Conservation (phyloP, 2,797 vertebrate genomes). For the Lepilemur ruficaudatus region DNA sequence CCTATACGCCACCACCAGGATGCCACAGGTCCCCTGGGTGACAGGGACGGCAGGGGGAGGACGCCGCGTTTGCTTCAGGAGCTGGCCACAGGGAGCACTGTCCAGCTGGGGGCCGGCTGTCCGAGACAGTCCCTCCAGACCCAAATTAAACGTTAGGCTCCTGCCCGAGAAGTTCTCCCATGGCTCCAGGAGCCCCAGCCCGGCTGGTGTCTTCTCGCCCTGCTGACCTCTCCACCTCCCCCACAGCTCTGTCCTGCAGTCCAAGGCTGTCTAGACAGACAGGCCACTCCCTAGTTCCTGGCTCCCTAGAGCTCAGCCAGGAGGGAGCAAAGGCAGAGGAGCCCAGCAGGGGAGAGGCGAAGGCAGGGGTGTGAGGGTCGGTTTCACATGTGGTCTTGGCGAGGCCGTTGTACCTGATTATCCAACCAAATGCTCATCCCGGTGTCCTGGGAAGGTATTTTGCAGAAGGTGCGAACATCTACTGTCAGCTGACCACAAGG, state of each 20-base stretch:
- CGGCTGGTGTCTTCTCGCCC: background rate
- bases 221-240: background rate
- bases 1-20: background rate
- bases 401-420: background rate
- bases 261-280: background rate
- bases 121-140: background rate
- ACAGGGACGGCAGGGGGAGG: too few species aligned
- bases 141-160: too few species aligned
- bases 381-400: background rate
- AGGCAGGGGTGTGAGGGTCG: background rate
- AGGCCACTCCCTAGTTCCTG: background rate
- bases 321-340: background rate
- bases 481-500: background rate
- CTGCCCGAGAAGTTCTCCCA: background rate
- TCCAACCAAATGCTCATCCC: background rate
- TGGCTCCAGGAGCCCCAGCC: background rate
- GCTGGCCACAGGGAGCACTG: background rate
- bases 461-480: background rate
- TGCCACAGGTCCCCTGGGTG: too few species aligned
- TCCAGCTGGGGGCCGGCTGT: too few species aligned
- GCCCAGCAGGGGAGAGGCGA: too few species aligned
- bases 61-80: accelerated
- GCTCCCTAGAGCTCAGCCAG: background rate
- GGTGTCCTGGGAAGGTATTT: background rate
- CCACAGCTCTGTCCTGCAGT: background rate